Evolutionary conservation across 2,888 invertebrate genomes (phyloP).

Genomic region (Palloptera scutellata): DNA sequence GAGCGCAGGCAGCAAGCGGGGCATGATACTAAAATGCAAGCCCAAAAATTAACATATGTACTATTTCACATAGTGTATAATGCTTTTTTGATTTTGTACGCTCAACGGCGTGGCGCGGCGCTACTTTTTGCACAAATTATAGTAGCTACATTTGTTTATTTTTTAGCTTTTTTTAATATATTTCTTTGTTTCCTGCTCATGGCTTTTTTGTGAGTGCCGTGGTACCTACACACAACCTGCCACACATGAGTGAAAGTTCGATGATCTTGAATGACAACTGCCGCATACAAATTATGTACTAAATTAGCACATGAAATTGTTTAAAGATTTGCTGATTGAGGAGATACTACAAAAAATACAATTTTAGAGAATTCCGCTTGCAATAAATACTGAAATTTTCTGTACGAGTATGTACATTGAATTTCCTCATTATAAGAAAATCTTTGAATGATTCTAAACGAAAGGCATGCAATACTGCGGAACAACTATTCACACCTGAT

Average conservation of each 20-base stretch:
- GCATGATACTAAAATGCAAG: background rate
- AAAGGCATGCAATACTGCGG: too few relatives aligned
- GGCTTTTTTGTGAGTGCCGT: conserved; percentile 15
- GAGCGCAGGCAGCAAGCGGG: too few relatives aligned
- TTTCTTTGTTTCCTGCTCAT: background rate
- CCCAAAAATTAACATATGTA: conserved; percentile 26
- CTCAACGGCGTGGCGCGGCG: too few relatives aligned
- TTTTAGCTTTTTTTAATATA: background rate
- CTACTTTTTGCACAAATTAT: background rate
- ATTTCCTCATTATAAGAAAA: too few relatives aligned
- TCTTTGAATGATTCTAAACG: too few relatives aligned
- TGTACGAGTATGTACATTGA: too few relatives aligned
- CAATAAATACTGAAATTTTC: too few relatives aligned
- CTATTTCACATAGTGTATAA: conserved; percentile 20
- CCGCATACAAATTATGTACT: background rate
- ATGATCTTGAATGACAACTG: conserved; percentile 41
- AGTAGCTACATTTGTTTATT: background rate
- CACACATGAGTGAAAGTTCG: conserved; percentile 47
- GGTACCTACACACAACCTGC: conserved; percentile 8
- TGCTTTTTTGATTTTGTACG: background rate
- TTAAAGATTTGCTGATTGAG: too few relatives aligned
- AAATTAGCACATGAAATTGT: too few relatives aligned
- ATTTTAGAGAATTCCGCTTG: too few relatives aligned
- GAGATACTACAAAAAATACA: too few relatives aligned
- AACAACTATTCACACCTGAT: too few relatives aligned